Evolutionary conservation across 2,797 vertebrate species (phyloP).

Genomic region (Podarcis lilfordi): DNA sequence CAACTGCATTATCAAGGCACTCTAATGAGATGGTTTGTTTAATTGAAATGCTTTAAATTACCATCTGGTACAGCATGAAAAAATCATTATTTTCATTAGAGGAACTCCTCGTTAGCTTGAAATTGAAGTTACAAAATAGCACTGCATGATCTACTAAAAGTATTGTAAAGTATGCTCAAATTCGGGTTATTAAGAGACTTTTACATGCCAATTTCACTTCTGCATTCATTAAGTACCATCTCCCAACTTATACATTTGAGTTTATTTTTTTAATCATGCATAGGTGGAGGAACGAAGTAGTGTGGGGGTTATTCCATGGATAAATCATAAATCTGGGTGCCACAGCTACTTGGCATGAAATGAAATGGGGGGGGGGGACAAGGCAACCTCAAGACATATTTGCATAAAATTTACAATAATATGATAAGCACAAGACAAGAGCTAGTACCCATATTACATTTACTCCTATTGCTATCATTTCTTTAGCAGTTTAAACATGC

Average conservation of each 20-base stretch:
- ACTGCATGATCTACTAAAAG: constrained; percentile 73
- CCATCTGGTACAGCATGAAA: constrained; percentile 76
- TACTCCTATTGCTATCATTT: neutral
- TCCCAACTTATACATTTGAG: constrained; percentile 29
- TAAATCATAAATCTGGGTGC: neutral
- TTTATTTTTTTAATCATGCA: constrained; percentile 41
- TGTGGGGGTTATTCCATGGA: neutral
- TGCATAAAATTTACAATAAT: neutral
- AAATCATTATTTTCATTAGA: constrained; percentile 78
- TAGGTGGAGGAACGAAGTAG: neutral
- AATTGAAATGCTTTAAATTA: constrained; percentile 77
- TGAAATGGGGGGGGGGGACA: neutral
- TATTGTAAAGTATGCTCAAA: constrained; percentile 70
- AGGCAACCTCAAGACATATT: neutral
- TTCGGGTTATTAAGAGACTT: constrained; percentile 60
- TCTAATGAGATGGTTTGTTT: constrained; percentile 79
- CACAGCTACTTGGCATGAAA: neutral
- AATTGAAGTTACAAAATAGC: constrained; percentile 74
- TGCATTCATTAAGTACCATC: constrained; percentile 30
- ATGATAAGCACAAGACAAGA: neutral
- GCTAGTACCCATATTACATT: neutral
- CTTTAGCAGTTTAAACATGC: neutral
- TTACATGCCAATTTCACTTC: constrained; percentile 63
- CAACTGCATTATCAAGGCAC: constrained; percentile 71
- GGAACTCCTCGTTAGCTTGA: constrained; percentile 72